A percentile compares a stretch with the other conserved stretches of the same genome.
These are phyloP conservation scores for Myrmecobius fasciatus DNA, from an alignment of 2,113 vertebrate species.

Conservation along the genomic window DNA sequence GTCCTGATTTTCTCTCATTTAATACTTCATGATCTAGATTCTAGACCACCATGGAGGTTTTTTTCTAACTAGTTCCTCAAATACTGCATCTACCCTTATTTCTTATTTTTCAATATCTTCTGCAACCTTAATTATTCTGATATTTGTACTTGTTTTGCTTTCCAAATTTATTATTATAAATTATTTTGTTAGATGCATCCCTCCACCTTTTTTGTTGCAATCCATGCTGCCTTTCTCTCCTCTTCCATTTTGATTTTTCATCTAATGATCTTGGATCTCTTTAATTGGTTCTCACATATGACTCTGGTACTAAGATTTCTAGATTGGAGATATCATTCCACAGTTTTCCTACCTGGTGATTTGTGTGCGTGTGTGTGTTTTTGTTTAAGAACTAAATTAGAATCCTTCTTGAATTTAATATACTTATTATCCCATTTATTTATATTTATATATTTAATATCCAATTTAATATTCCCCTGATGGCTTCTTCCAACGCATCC, in stretches of 20 bases:
- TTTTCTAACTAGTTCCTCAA: neutral
- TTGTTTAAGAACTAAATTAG: neutral
- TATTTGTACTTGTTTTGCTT: neutral
- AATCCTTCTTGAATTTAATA: neutral
- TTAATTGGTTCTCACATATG: neutral
- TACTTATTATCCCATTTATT: neutral
- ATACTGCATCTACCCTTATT: too few relatives aligned
- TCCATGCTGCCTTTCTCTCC: neutral
- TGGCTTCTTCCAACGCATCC: neutral
- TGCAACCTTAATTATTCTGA: neutral
- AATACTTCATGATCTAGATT: neutral
- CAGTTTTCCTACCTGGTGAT: neutral
- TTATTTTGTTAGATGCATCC: neutral
- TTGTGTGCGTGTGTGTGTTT: neutral
- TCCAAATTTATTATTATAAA: neutral
- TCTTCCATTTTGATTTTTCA: neutral
- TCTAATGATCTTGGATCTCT: neutral
- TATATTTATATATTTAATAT: neutral
- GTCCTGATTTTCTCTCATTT: neutral
- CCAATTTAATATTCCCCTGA: neutral
- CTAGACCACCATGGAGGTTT: neutral
- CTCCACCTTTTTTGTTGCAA: neutral
- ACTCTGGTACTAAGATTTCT: neutral
- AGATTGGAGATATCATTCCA: neutral
- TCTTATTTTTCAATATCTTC: neutral